These are phyloP conservation scores for Anolis sagrei DNA, from an alignment of 2,113 vertebrate genomes.

Conservation along the genomic window DNA sequence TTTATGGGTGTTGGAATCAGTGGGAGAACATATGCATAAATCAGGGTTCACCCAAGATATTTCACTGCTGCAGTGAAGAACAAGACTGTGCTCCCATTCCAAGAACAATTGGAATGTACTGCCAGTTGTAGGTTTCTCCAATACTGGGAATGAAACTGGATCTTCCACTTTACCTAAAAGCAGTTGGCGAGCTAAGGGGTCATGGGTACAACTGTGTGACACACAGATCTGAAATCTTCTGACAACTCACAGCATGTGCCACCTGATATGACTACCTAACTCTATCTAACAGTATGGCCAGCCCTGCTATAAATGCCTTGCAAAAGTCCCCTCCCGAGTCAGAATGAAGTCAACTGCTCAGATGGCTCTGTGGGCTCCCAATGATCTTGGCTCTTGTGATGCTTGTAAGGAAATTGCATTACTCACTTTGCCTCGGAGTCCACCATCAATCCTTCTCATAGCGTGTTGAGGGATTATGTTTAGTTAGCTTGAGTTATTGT, in stretches of 20 bases:
- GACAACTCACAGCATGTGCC: background rate
- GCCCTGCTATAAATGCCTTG: background rate
- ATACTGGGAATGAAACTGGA: too few species aligned
- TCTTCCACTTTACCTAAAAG: too few species aligned
- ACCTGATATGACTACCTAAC: background rate
- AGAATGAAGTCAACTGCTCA: background rate
- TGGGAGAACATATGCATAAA: background rate
- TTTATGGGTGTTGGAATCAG: background rate
- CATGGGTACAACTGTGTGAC: too few species aligned
- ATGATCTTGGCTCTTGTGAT: background rate
- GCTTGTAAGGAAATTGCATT: background rate
- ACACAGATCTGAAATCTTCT: too few species aligned
- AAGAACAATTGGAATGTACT: too few species aligned
- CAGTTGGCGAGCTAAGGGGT: too few species aligned
- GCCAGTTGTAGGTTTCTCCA: too few species aligned
- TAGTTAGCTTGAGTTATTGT: constrained; percentile 2
- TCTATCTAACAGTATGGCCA: background rate
- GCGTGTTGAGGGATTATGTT: background rate
- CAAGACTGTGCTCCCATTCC: too few species aligned
- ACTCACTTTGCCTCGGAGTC: constrained; percentile 14
- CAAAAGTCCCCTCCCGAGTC: background rate
- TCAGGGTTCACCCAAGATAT: too few species aligned
- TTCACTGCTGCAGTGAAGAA: too few species aligned
- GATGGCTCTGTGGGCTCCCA: background rate
- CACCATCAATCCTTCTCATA: background rate